Evolutionary conservation across 2,888 invertebrate genomes (phyloP).

Genomic region (Caenorhabditis macrosperma): DNA sequence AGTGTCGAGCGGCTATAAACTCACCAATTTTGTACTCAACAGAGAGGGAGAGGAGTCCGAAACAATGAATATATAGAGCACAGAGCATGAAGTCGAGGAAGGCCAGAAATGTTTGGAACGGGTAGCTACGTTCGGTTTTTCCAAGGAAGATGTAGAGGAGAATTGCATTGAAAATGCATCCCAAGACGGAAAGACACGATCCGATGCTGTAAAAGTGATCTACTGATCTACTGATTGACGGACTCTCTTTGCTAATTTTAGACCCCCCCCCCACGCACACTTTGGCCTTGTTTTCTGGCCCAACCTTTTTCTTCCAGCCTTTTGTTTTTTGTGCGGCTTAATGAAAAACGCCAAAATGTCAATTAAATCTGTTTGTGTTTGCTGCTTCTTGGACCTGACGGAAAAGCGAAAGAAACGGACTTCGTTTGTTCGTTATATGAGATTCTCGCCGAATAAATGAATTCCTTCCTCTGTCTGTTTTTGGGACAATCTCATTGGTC

Average conservation of each 20-base stretch:
- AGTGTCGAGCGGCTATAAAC: conserved; percentile 25
- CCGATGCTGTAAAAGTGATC: conserved; percentile 61
- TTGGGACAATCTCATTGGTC: conserved; percentile 2
- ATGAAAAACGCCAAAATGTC: conserved; percentile 22
- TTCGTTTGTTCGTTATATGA: conserved; percentile 20
- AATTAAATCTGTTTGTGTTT: conserved; percentile 46
- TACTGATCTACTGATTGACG: conserved; percentile 1
- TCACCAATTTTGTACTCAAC: conserved; percentile 50
- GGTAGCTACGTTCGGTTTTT: conserved; percentile 50
- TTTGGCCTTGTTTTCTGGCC: neutral
- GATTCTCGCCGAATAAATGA: conserved; percentile 19
- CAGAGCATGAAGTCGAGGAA: conserved; percentile 71
- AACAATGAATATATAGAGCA: conserved; percentile 65
- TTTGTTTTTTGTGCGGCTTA: conserved; percentile 16
- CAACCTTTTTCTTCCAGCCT: neutral
- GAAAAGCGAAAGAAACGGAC: neutral
- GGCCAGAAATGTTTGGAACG: conserved; percentile 68
- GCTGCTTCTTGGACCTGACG: neutral
- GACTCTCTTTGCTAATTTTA: neutral
- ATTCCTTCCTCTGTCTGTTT: neutral
- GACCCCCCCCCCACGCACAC: neutral
- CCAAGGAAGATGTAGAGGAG: conserved; percentile 66
- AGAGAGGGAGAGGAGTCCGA: conserved; percentile 58
- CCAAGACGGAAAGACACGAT: conserved; percentile 63
- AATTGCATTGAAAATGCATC: conserved; percentile 66